Evolutionary conservation across 2,113 vertebrate species (phyloP), one percentile per base, ranked within the genome.

Genomic region (Neogobius melanostomus): DNA sequence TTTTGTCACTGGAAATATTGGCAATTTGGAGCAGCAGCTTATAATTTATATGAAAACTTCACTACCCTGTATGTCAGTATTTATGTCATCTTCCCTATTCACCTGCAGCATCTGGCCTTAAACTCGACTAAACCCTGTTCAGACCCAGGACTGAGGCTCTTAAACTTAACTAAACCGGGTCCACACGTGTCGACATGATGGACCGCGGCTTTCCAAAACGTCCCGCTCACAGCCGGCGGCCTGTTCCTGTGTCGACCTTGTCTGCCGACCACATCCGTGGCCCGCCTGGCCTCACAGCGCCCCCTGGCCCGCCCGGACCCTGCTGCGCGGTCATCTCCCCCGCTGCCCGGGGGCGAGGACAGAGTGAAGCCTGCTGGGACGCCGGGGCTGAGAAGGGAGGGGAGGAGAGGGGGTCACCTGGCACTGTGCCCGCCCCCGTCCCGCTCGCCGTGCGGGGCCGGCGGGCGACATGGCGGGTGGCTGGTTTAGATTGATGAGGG

Each of bases 401-500:
- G 4, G 28, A 5, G 28, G 28, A 36, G 28, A 3, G 4, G 79
- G 82, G 75, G 28, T 78, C 71, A 69, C 80, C 75, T 89, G 90
- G 89, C 87, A 85, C 51, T 0, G 12, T 83, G 79, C 89, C 90
- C 10, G 80, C 28, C 28, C 76, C 72, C 49, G 68, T 75, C 67
- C 78, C 75, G 46, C 76, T 67, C 75, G 72, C 70, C 83, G 81
- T 74, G 66, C 28, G 28, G 28, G 28, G 28, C 45, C 76, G 85
- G 84, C 80, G 84, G 87, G 86, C 85, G 84, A 85, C 75, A 88
- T 76, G 81, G 86, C 83, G 88, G 88, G 82, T 90, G 89, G 80
- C 82, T 75, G 80, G 75, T 84, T 84, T 83, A 90, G 91, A 92
- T 92, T 91, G 91, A 91, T 89, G 89, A 93, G 86, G 85, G 84